Evolutionary conservation across 2,113 vertebrate species (phyloP).

Genomic region (Dasyprocta punctata): DNA sequence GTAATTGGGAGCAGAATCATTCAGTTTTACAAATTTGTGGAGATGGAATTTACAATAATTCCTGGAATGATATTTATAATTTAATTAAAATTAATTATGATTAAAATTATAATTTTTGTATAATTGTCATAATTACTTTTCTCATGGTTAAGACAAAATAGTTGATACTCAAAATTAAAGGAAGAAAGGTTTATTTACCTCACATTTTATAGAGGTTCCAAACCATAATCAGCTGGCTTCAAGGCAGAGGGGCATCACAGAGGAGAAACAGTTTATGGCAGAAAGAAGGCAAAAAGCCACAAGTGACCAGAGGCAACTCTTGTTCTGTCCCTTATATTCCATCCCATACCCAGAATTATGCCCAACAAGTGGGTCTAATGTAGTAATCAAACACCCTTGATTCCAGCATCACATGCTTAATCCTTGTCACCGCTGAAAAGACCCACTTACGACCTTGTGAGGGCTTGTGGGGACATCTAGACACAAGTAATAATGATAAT

Average conservation of each 20-base stretch:
- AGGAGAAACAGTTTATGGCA: background rate
- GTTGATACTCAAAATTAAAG: background rate
- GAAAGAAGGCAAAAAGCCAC: background rate
- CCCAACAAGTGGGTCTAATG: background rate
- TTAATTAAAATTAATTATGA: slow-evolving; percentile 10
- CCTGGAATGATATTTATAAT: background rate
- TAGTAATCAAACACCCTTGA: background rate
- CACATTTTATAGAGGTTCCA: background rate
- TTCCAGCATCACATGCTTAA: background rate
- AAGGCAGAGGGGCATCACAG: background rate
- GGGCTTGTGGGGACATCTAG: background rate
- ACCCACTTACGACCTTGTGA: background rate
- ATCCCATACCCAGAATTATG: background rate
- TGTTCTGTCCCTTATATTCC: background rate
- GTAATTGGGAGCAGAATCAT: background rate
- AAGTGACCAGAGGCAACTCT: background rate
- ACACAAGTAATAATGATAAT: background rate
- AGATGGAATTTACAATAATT: background rate
- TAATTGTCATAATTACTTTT: background rate
- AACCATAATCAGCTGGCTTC: background rate
- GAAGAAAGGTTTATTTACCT: background rate
- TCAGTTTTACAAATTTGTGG: background rate
- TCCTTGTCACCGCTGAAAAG: background rate
- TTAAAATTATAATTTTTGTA: background rate
- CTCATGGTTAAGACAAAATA: background rate